Evolutionary conservation across 2,113 vertebrate genomes (phyloP).

Genomic region (Cynopterus brachyotis): DNA sequence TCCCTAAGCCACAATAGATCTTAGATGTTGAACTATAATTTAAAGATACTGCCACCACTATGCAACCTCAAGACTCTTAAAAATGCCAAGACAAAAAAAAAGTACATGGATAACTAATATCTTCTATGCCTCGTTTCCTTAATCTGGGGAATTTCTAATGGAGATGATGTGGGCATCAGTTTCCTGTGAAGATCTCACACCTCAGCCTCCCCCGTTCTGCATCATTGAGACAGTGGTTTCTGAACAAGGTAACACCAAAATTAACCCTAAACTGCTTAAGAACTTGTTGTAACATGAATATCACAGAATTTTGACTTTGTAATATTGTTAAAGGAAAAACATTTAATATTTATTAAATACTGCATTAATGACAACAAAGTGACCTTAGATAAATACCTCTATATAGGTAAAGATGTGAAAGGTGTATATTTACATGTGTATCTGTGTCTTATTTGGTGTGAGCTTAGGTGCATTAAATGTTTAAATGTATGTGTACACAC

Average conservation of each 20-base stretch:
- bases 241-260: background rate
- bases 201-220: background rate
- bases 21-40: background rate
- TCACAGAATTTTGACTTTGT: background rate
- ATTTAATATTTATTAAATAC: background rate
- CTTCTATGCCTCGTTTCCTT: background rate
- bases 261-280: background rate
- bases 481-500: background rate
- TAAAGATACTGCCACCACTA: background rate
- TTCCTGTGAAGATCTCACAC: background rate
- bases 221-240: background rate
- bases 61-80: background rate
- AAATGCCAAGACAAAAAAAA: background rate
- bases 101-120: background rate
- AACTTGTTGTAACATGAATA: background rate
- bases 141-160: background rate
- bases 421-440: rapidly evolving
- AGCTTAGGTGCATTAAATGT: background rate
- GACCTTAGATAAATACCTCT: background rate
- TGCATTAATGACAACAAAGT: background rate
- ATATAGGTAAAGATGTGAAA: background rate
- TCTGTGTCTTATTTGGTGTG: background rate
- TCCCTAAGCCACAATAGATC: background rate
- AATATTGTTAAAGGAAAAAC: background rate
- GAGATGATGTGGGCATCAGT: background rate